Conservation (phyloP, 2,113 vertebrate species). For the Tachysurus vachellii region DNA sequence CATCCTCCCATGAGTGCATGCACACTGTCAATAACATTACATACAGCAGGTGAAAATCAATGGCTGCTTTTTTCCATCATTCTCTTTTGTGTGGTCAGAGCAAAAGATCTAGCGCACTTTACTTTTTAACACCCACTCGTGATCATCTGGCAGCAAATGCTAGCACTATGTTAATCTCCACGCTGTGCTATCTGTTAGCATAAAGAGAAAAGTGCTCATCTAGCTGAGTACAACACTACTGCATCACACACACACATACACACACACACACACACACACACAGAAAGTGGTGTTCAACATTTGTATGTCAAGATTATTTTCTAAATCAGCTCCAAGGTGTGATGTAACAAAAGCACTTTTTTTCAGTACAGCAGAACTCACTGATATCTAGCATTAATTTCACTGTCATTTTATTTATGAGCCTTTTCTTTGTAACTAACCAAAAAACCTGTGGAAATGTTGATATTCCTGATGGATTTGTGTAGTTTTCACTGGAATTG, state of each 20-base stretch:
- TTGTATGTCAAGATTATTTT: background rate
- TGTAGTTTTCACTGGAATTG: background rate
- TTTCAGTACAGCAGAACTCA: background rate
- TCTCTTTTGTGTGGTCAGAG: background rate
- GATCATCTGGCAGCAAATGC: background rate
- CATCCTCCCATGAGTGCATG: background rate
- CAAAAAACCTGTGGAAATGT: background rate
- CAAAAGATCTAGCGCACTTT: background rate
- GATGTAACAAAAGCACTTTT: background rate
- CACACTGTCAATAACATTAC: background rate
- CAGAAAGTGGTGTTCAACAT: background rate
- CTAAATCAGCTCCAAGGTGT: background rate
- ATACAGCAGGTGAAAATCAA: slow-evolving; percentile 26
- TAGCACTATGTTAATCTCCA: background rate
- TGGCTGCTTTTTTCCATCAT: background rate
- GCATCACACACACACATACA: background rate
- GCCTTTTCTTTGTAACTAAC: background rate
- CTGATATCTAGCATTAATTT: background rate
- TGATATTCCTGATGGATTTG: background rate
- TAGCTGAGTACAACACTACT: background rate
- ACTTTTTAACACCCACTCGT: background rate
- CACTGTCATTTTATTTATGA: background rate
- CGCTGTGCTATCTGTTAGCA: background rate
- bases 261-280: background rate
- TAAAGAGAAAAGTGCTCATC: background rate